Base-by-base conservation (phyloP, 2,113 vertebrate species). In the mouse (Mus musculus) region DNA sequence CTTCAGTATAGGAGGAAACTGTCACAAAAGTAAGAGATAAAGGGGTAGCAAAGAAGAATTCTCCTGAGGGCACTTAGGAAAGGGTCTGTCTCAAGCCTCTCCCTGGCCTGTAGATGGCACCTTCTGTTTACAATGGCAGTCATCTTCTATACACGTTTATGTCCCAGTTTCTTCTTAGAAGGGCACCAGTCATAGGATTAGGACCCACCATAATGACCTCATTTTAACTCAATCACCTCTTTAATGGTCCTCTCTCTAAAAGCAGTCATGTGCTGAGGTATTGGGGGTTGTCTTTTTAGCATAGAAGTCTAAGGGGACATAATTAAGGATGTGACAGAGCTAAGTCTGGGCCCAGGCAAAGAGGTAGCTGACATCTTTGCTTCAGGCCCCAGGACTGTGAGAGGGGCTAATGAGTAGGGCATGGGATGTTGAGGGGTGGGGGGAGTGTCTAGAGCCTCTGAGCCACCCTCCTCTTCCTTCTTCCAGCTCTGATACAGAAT, bases 401-500 rank as follows among this genome's bases (percentile, higher is more conserved):
- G 30, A 46, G n/a, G n/a, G 17, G 0, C 11, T 5, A 14, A 13
- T 26, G 4, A 39, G 13, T 2, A 42, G 78, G 49, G 4, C 0
- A 0, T 9, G 0, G 11, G 3, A 12, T 24, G 4, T 16, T 28
- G 54, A 9, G 19, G 67, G 20, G 22, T 5, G 8, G 19, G 30
- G 16, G 20, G 24, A 33, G n/a, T 3, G 2, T 10, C 39, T 28
- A 28, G 59, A 49, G 2, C n/a, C 3, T 10, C 28, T 2, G 0
- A 0, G 4, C 94, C 73, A 88, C 42, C 52, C 14, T 7, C 36
- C 14, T 77, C 61, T 7, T 36, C 14, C 24, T 95, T 76, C 52
- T 81, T 81, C 0, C 16, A 99, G 99, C 97, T 99, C 99, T 0
- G 99, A 99, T 5, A 22, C 96, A 78, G 99, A 99, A 42, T 93